Evolutionary conservation across 2,113 vertebrate genomes (phyloP).

Genomic region (Dryoscopus gambensis): DNA sequence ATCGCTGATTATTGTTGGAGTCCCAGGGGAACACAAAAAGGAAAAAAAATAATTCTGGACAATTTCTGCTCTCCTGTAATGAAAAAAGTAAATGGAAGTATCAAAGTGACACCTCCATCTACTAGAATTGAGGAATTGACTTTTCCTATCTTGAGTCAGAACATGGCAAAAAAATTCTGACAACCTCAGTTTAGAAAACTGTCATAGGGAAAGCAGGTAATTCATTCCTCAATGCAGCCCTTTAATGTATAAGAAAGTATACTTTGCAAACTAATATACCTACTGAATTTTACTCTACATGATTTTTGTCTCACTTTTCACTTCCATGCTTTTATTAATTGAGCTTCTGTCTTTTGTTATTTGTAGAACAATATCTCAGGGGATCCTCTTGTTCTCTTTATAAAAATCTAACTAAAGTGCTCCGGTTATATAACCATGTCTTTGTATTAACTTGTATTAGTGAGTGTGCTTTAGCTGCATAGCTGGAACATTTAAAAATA

Average conservation of each 20-base stretch:
- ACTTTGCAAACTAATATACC: background rate
- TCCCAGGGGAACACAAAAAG: background rate
- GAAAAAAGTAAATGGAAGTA: slow-evolving; percentile 36
- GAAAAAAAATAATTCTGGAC: background rate
- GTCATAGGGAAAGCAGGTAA: background rate
- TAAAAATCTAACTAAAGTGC: background rate
- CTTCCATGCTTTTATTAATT: background rate
- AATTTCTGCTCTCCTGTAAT: slow-evolving; percentile 1
- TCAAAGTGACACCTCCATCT: slow-evolving; percentile 22
- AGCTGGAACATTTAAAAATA: background rate
- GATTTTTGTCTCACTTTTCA: background rate
- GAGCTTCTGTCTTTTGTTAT: background rate
- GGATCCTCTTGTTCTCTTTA: background rate
- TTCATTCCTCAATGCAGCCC: background rate
- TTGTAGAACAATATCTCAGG: background rate
- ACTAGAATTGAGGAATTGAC: slow-evolving; percentile 41
- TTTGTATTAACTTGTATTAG: slow-evolving; percentile 22
- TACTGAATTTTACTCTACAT: background rate
- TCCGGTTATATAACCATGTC: background rate
- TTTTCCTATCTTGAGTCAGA: background rate
- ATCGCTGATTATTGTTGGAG: background rate
- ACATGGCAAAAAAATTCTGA: slow-evolving; percentile 28
- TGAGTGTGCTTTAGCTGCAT: background rate
- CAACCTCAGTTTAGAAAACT: slow-evolving; percentile 19
- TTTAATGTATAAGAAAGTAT: background rate